These are phyloP conservation scores for Nycticebus coucang DNA, from an alignment of 2,113 vertebrate genomes.

Conservation along the genomic window DNA sequence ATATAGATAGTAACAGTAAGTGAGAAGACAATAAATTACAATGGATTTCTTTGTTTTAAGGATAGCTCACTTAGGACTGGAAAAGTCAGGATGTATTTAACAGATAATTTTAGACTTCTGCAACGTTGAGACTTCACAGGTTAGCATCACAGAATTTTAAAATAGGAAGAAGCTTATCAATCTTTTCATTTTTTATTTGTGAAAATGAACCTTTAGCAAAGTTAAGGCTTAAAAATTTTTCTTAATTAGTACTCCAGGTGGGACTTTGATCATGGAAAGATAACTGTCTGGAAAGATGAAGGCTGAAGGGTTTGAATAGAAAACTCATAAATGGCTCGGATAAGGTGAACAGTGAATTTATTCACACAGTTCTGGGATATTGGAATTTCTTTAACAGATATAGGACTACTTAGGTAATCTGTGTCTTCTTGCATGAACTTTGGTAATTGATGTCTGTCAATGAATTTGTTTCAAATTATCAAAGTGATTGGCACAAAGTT, in stretches of 20 bases:
- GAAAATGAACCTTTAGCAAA: constrained; percentile 3
- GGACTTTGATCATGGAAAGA: not conserved
- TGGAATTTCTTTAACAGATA: not conserved
- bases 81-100: not conserved
- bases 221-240: constrained; percentile 10
- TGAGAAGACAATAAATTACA: not conserved
- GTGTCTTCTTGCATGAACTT: not conserved
- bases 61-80: not conserved
- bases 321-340: not conserved
- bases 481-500: not conserved
- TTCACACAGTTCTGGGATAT: not conserved
- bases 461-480: not conserved
- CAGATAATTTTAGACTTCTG: not conserved
- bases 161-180: not conserved
- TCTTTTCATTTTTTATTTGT: constrained; percentile 18
- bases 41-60: not conserved
- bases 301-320: not conserved
- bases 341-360: not conserved
- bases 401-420: not conserved
- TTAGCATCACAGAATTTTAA: not conserved
- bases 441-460: not conserved
- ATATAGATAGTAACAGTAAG: not conserved
- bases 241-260: not conserved
- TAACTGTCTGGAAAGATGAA: constrained; percentile 8
- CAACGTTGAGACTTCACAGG: not conserved